Percentiles rank a stretch among this genome's conserved stretches.
These are phyloP conservation scores for Nineta flava DNA, from an alignment of 2,888 invertebrate genomes.

Conservation along the genomic window DNA sequence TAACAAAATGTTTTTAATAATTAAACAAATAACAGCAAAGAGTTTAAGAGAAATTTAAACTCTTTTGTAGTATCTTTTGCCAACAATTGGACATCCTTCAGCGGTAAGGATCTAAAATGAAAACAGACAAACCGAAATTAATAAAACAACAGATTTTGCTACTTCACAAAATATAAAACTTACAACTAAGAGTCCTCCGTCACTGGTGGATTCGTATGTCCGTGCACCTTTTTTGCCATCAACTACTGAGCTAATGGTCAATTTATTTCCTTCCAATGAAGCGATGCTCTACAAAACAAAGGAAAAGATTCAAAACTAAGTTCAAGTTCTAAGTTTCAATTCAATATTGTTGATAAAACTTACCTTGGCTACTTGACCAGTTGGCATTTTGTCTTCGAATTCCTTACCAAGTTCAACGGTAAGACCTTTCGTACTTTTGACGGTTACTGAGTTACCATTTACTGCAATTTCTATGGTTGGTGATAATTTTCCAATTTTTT, in stretches of 20 bases:
- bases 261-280: constrained; percentile 32
- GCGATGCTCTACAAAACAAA: constrained; percentile 33
- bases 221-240: constrained; percentile 23
- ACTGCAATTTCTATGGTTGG: not conserved
- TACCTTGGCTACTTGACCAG: constrained; percentile 20
- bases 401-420: constrained; percentile 44
- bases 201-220: constrained; percentile 18
- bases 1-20: no score
- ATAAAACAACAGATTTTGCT: not conserved
- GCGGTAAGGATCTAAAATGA: not conserved
- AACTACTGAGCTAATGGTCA: constrained; percentile 26
- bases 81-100: not conserved
- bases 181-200: not conserved
- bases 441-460: constrained; percentile 20
- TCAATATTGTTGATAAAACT: not conserved
- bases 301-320: not conserved
- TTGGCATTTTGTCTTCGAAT: constrained; percentile 47
- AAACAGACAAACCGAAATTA: not conserved
- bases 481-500: not conserved
- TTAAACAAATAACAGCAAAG: no score
- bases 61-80: not conserved
- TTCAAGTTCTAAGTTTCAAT: no score
- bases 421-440: constrained; percentile 34
- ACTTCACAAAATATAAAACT: not conserved
- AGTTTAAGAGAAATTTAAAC: not conserved